Evolutionary conservation across 2,113 vertebrate genomes (phyloP).

Genomic region (Eulemur macaco): DNA sequence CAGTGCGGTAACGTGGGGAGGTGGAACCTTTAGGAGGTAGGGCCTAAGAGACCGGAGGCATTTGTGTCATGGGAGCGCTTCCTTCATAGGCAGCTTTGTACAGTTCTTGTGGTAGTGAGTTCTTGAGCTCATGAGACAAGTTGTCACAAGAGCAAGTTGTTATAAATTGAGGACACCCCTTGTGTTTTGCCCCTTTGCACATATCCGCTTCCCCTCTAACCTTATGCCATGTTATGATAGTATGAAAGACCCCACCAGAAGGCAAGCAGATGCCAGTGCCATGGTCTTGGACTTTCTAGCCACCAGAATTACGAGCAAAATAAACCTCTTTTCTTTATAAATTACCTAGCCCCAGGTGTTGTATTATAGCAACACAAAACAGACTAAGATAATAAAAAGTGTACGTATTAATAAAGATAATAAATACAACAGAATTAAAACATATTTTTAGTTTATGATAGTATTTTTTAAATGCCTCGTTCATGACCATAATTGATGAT

Average conservation of each 20-base stretch:
- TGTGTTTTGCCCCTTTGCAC: neutral
- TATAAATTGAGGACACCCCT: neutral
- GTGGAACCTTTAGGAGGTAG: neutral
- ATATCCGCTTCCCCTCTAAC: neutral
- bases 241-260: neutral
- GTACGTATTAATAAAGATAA: neutral
- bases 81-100: neutral
- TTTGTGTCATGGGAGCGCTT: neutral
- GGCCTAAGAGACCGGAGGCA: neutral
- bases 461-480: neutral
- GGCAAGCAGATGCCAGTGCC: too few relatives aligned
- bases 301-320: too few relatives aligned
- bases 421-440: neutral
- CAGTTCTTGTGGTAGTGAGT: neutral
- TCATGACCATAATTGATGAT: neutral
- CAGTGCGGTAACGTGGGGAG: neutral
- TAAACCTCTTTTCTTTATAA: too few relatives aligned
- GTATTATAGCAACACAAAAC: neutral
- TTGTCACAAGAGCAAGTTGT: neutral
- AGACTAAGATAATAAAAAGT: neutral
- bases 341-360: neutral
- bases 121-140: neutral
- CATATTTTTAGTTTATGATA: neutral
- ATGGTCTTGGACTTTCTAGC: too few relatives aligned
- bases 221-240: neutral